phyloP scores from a whole-genome alignment of 2,888 invertebrate genomes.

The Cephus runcator region DNA sequence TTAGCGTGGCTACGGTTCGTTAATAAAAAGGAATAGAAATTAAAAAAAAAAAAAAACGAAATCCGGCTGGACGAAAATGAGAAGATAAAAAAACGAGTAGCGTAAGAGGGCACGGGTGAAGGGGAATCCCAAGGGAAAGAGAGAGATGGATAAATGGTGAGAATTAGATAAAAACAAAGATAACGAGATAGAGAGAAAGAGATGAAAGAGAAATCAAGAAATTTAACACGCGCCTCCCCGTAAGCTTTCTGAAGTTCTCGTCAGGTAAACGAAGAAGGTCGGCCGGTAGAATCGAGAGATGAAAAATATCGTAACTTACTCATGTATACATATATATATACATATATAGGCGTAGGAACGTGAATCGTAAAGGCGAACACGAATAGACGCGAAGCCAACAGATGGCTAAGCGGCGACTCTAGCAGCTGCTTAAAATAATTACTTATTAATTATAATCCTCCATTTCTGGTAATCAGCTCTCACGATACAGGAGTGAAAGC shows the following conservation, averaged over 20 bases:
- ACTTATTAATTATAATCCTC: conserved; percentile 21
- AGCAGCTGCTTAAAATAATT: conserved; percentile 26
- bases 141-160: too few species aligned
- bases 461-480: background rate
- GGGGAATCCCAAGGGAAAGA: background rate
- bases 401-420: conserved; percentile 20
- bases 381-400: conserved; percentile 12
- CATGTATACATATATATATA: background rate
- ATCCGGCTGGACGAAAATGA: background rate
- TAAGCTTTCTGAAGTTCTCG: background rate
- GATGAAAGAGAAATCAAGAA: background rate
- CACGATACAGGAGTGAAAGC: background rate
- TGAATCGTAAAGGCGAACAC: conserved; percentile 8
- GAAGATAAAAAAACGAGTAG: background rate
- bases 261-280: background rate
- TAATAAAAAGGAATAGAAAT: background rate
- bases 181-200: background rate
- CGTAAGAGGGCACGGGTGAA: background rate
- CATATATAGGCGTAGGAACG: conserved; percentile 1
- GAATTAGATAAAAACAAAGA: too few species aligned
- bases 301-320: background rate
- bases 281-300: background rate
- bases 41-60: background rate
- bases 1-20: conserved; percentile 1
- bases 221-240: background rate